Conservation (phyloP, 1,140 invertebrate species). For the Pissodes strobi region DNA sequence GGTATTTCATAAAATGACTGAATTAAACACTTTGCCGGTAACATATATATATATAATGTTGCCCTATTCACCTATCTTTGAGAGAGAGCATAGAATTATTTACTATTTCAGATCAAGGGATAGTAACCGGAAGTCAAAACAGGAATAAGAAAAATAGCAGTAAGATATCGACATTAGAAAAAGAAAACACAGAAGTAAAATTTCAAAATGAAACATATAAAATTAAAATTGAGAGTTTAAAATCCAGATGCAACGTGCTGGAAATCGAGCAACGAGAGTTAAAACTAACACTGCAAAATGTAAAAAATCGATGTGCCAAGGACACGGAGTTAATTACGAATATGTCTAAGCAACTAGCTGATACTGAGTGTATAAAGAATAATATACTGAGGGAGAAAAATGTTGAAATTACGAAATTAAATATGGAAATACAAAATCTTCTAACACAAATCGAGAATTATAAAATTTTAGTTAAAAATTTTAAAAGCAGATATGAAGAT, state of each 20-base stretch:
- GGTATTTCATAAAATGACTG: too few relatives aligned
- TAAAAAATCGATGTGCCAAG: background rate
- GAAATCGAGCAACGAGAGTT: slow-evolving; percentile 61
- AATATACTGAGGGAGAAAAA: slow-evolving; percentile 2
- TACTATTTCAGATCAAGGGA: background rate
- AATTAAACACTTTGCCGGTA: too few relatives aligned
- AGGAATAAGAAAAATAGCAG: background rate
- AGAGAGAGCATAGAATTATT: background rate
- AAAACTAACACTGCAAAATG: slow-evolving; percentile 51
- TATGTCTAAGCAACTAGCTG: slow-evolving; percentile 54
- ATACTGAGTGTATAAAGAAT: slow-evolving; percentile 61
- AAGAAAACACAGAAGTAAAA: slow-evolving; percentile 58
- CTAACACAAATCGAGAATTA: slow-evolving; percentile 25
- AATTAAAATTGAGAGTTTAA: slow-evolving; percentile 62
- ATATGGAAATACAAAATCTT: slow-evolving; percentile 1
- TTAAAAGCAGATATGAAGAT: background rate
- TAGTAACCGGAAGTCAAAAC: background rate
- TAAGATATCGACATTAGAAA: slow-evolving; percentile 41
- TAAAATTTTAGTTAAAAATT: slow-evolving; percentile 19
- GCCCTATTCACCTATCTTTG: background rate
- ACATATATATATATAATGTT: too few relatives aligned
- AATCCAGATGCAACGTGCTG: slow-evolving; percentile 62
- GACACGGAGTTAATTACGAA: background rate
- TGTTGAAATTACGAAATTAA: slow-evolving; percentile 17
- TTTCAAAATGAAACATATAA: slow-evolving; percentile 58